A percentile compares a stretch with the other conserved stretches of the same genome.
phyloP scores from a whole-genome alignment of 2,797 vertebrate species.

The Catostomus latipinnis region DNA sequence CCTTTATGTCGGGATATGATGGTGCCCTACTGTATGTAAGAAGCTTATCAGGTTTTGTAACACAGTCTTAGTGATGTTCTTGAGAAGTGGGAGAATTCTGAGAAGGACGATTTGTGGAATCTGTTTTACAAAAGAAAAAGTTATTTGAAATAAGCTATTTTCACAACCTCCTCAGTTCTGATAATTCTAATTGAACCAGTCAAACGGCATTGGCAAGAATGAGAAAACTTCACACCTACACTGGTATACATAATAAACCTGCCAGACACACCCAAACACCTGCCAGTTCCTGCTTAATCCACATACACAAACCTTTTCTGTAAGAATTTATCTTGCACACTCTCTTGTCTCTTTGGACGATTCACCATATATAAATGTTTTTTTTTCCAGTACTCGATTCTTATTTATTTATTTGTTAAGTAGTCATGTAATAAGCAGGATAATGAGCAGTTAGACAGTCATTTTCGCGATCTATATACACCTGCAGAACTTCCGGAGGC shows the following conservation, averaged over 20 bases:
- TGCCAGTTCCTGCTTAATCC: constrained; percentile 13
- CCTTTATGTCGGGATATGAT: too few relatives aligned
- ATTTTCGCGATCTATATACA: too few relatives aligned
- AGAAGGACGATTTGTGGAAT: neutral
- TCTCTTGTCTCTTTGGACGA: neutral
- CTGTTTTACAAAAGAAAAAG: neutral
- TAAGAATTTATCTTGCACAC: constrained; percentile 23
- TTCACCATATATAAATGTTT: neutral
- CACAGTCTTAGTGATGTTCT: neutral
- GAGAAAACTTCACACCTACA: constrained; percentile 14
- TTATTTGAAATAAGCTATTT: neutral
- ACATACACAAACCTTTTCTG: constrained; percentile 17
- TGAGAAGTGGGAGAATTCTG: neutral
- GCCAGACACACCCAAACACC: constrained; percentile 34
- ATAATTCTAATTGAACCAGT: constrained; percentile 18
- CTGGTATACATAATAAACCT: neutral
- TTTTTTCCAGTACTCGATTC: too few relatives aligned
- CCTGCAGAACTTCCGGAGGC: too few relatives aligned
- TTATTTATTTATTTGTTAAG: too few relatives aligned
- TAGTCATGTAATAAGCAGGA: too few relatives aligned
- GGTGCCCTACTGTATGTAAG: too few relatives aligned
- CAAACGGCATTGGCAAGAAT: neutral
- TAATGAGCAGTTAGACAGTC: too few relatives aligned
- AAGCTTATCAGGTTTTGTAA: too few relatives aligned
- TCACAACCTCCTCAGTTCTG: constrained; percentile 14